Evolutionary conservation across 2,888 invertebrate genomes (phyloP).

Genomic region (Argynnis bischoffii): DNA sequence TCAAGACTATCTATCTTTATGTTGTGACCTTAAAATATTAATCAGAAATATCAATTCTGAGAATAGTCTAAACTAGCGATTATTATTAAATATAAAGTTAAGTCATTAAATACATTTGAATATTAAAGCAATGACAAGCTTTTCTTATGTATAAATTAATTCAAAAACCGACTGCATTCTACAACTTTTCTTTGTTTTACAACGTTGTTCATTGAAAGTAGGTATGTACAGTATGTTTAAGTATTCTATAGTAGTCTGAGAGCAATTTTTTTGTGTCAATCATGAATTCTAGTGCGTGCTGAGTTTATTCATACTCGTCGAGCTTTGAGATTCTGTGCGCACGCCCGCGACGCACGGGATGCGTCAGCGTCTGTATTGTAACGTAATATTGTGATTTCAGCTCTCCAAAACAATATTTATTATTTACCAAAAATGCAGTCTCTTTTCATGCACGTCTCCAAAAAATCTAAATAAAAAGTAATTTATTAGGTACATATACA

Average conservation of each 20-base stretch:
- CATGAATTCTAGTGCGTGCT: constrained; percentile 50
- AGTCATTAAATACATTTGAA: too few species aligned
- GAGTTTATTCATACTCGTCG: constrained; percentile 39
- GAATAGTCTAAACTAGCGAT: too few species aligned
- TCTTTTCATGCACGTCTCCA: too few species aligned
- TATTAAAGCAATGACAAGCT: too few species aligned
- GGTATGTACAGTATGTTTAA: constrained; percentile 11
- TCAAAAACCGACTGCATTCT: not conserved
- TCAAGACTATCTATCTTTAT: not conserved
- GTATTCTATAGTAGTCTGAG: constrained; percentile 39
- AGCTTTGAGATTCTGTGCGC: constrained; percentile 50
- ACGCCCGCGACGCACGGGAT: constrained; percentile 21
- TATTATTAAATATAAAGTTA: too few species aligned
- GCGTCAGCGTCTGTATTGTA: constrained; percentile 3
- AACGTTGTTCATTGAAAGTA: not conserved
- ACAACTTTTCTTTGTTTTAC: not conserved
- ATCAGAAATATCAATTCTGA: not conserved
- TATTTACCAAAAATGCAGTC: too few species aligned
- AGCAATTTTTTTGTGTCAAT: constrained; percentile 53
- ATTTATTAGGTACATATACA: too few species aligned
- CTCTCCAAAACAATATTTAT: not conserved
- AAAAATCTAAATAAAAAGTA: too few species aligned
- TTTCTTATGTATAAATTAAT: too few species aligned
- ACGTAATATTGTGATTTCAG: not conserved
- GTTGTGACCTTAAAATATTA: not conserved